These are phyloP conservation scores for Onchidella celtica DNA, from an alignment of 2,888 invertebrate species.

Conservation along the genomic window DNA sequence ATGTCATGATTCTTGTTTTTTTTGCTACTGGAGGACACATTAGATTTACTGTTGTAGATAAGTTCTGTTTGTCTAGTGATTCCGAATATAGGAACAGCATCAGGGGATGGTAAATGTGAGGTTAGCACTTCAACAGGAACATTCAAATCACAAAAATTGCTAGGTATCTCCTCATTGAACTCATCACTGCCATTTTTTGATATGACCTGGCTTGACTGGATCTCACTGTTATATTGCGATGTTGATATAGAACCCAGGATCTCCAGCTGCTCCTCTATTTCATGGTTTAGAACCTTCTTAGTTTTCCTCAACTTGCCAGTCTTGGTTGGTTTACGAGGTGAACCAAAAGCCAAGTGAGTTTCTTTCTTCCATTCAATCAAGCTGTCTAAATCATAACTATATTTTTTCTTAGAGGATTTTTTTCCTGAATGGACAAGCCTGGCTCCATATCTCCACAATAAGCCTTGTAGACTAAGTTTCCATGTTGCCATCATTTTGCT, in stretches of 20 bases:
- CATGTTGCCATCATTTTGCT: slow-evolving; percentile 7
- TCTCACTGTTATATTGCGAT: not conserved
- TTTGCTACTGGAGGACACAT: not conserved
- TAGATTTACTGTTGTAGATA: not conserved
- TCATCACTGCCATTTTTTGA: not conserved
- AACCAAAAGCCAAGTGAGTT: slow-evolving; percentile 30
- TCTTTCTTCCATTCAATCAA: slow-evolving; percentile 46
- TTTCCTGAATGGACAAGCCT: not conserved
- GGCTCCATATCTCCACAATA: not conserved
- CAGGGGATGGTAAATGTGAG: not conserved
- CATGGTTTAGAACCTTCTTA: not conserved
- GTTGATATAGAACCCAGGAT: slow-evolving; percentile 26
- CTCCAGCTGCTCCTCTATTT: slow-evolving; percentile 32
- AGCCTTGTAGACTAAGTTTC: not conserved
- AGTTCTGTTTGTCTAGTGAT: not conserved
- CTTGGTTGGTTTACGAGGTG: slow-evolving; percentile 34
- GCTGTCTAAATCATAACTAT: slow-evolving; percentile 34
- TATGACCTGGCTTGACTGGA: no score
- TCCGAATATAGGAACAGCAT: not conserved
- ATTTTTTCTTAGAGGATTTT: slow-evolving; percentile 16
- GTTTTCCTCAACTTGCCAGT: slow-evolving; percentile 44
- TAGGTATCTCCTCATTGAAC: no score
- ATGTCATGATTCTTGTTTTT: not conserved
- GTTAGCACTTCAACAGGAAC: not conserved
- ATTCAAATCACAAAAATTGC: not conserved